Evolutionary conservation across 2,113 vertebrate species (phyloP).

Genomic region (Rousettus leschenaultii): DNA sequence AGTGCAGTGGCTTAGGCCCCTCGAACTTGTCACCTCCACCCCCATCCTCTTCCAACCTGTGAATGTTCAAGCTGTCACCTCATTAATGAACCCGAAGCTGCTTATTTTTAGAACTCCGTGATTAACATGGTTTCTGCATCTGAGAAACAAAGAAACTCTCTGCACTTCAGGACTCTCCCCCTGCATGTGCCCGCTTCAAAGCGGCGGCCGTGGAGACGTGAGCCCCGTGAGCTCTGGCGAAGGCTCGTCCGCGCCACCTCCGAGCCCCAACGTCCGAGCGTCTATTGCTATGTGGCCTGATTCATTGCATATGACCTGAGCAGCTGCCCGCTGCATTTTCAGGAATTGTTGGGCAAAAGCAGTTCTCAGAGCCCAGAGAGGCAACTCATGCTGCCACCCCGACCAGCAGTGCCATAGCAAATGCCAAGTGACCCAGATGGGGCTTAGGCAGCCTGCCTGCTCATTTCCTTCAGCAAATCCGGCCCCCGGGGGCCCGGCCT

Average conservation of each 20-base stretch:
- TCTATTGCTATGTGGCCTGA: neutral
- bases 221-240: neutral
- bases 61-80: neutral
- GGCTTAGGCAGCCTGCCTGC: constrained; percentile 31
- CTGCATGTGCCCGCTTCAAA: neutral
- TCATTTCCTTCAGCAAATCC: constrained; percentile 6
- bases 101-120: neutral
- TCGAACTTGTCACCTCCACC: neutral
- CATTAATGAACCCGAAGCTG: neutral
- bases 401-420: neutral
- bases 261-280: neutral
- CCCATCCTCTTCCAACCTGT: neutral
- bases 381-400: neutral
- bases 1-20: neutral
- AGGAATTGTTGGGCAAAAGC: neutral
- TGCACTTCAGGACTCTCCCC: neutral
- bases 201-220: neutral
- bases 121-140: neutral
- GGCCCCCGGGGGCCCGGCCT: neutral
- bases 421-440: constrained; percentile 29
- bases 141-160: neutral
- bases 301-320: neutral
- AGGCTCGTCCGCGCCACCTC: neutral
- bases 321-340: neutral
- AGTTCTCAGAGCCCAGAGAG: neutral